Percentiles rank a stretch among this genome's conserved stretches.
Evolutionary conservation across 1,140 invertebrate species (phyloP).

Genomic region (Saxidomus purpurata): DNA sequence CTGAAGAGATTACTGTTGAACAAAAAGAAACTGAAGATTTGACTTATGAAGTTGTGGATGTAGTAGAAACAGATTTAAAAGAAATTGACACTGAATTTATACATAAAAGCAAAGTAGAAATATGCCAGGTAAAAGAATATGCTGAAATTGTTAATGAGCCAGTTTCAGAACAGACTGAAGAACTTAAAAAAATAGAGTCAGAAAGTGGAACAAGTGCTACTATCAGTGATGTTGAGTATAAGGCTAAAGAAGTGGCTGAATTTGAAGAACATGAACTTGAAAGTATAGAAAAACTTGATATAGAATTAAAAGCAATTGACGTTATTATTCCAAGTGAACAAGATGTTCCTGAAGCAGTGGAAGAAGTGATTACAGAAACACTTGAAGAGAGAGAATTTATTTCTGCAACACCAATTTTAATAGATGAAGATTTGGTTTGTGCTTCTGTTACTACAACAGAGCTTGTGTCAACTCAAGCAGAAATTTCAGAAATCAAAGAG

Average conservation of each 20-base stretch:
- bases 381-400: conserved; percentile 58
- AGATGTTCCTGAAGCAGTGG: conserved; percentile 39
- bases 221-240: conserved; percentile 22
- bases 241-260: conserved; percentile 25
- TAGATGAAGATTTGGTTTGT: not conserved
- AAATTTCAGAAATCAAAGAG: not conserved
- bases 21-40: not conserved
- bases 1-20: conserved; percentile 1
- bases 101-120: too few species aligned
- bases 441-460: conserved; percentile 25
- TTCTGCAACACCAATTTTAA: not conserved
- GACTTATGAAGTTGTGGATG: not conserved
- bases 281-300: conserved; percentile 38
- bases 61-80: not conserved
- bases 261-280: conserved; percentile 55
- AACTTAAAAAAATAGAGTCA: not conserved
- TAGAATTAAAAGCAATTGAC: conserved; percentile 40
- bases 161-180: conserved; percentile 11
- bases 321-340: not conserved
- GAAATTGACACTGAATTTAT: not conserved
- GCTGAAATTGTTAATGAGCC: not conserved
- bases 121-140: not conserved
- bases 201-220: not conserved
- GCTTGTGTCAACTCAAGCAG: conserved; percentile 25
- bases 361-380: conserved; percentile 57